Conservation (phyloP, 2,113 vertebrate genomes). For the Tursiops truncatus region DNA sequence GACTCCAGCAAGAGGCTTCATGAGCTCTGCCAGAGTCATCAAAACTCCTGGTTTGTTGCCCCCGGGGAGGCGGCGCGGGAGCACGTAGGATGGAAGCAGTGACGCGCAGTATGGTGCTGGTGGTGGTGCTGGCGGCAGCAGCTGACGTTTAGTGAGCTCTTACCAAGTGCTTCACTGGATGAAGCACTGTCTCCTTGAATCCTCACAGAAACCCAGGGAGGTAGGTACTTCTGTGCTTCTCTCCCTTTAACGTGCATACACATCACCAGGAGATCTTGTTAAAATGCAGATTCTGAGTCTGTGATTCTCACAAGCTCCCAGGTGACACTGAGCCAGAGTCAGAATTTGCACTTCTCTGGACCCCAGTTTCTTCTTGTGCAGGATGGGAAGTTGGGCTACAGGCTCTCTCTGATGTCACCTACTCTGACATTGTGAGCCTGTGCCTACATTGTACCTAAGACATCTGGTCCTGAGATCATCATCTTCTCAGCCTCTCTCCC, state of each 20-base stretch:
- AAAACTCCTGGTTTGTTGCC: neutral
- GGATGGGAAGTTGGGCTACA: neutral
- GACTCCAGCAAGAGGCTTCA: neutral
- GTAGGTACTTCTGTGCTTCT: neutral
- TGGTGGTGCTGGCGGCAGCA: no score
- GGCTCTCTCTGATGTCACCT: neutral
- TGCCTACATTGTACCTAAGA: neutral
- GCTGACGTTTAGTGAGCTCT: neutral
- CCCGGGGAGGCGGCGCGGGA: neutral
- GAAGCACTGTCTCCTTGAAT: neutral
- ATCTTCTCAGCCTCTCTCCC: neutral
- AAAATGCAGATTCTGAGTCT: neutral
- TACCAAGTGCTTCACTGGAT: neutral
- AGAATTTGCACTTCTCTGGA: neutral
- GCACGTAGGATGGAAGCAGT: neutral
- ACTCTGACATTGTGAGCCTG: neutral
- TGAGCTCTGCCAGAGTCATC: no score
- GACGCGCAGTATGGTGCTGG: fast-evolving
- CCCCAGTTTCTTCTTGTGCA: neutral
- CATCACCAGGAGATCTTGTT: neutral
- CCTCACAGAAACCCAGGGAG: neutral
- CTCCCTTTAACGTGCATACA: neutral
- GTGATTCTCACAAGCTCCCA: neutral
- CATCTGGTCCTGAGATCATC: neutral
- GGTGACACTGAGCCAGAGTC: neutral